phyloP scores from a whole-genome alignment of 1,140 invertebrate genomes.

The Parapsyche elsis region DNA sequence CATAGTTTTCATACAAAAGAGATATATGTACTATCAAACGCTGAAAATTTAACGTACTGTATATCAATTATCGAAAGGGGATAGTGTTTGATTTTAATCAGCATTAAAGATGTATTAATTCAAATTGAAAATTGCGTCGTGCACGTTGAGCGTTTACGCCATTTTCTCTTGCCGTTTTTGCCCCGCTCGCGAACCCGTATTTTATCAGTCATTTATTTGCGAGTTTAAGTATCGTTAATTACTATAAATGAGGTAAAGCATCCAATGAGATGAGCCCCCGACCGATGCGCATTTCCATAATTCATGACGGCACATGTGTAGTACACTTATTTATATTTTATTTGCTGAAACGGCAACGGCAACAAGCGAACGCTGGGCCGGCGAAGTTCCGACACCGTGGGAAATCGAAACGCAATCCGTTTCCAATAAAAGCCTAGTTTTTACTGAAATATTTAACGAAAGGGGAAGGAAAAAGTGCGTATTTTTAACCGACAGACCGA shows the following conservation, averaged over 20 bases:
- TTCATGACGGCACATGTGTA: background rate
- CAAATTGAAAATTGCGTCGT: too few relatives aligned
- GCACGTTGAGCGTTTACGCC: background rate
- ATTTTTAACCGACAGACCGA: too few relatives aligned
- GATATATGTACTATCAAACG: too few relatives aligned
- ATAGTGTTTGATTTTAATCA: too few relatives aligned
- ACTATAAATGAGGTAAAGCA: constrained; percentile 6
- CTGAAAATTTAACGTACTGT: too few relatives aligned
- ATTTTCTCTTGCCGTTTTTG: background rate
- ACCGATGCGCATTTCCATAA: background rate
- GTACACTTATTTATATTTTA: constrained; percentile 1
- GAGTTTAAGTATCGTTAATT: constrained; percentile 13
- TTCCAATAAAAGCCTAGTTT: background rate
- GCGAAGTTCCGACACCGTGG: constrained; percentile 31
- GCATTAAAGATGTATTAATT: too few relatives aligned
- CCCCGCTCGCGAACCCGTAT: background rate
- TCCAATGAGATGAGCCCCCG: background rate
- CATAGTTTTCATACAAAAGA: too few relatives aligned
- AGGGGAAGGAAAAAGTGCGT: too few relatives aligned
- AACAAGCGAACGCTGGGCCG: background rate
- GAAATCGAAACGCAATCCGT: constrained; percentile 22
- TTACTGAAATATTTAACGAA: background rate
- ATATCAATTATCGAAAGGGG: too few relatives aligned
- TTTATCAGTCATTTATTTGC: background rate
- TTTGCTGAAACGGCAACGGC: background rate